These are phyloP conservation scores for Triplophysa dalaica DNA, from an alignment of 2,113 vertebrate genomes.

Conservation along the genomic window DNA sequence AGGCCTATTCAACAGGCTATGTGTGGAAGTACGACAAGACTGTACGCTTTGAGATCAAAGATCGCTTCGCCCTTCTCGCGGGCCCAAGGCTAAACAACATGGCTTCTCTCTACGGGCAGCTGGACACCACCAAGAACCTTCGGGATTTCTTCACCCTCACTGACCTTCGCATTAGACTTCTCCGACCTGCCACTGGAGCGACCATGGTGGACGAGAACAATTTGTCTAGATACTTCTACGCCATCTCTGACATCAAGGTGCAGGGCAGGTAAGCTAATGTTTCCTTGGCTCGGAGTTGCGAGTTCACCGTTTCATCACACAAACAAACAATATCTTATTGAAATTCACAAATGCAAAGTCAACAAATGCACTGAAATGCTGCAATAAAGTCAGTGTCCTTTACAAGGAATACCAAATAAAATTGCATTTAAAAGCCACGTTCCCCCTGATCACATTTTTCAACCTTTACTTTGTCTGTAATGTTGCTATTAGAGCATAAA, in stretches of 20 bases:
- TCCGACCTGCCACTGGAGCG: slow-evolving; percentile 91
- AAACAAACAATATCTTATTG: no score
- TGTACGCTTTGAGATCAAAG: slow-evolving; percentile 98
- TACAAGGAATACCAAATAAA: no score
- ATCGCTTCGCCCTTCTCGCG: slow-evolving; percentile 95
- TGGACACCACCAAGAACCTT: slow-evolving; percentile 97
- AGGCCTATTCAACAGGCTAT: slow-evolving; percentile 95
- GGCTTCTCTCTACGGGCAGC: slow-evolving; percentile 96
- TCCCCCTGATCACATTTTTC: no score
- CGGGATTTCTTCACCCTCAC: slow-evolving; percentile 98
- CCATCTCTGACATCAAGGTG: slow-evolving; percentile 97
- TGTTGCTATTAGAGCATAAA: no score
- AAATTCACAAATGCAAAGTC: no score
- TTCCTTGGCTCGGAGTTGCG: background rate
- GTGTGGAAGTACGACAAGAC: slow-evolving; percentile 95
- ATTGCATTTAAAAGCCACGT: no score
- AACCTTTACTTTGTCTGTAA: no score
- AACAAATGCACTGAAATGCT: no score
- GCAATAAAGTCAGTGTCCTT: no score
- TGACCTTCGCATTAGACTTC: slow-evolving; percentile 90
- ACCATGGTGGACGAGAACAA: slow-evolving; percentile 93
- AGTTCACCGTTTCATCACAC: no score
- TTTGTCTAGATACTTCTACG: slow-evolving; percentile 95
- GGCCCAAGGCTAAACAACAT: slow-evolving; percentile 95
- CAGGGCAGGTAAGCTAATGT: slow-evolving; percentile 88